Conservation (phyloP, 1,140 invertebrate species). For the Ips typographus region DNA sequence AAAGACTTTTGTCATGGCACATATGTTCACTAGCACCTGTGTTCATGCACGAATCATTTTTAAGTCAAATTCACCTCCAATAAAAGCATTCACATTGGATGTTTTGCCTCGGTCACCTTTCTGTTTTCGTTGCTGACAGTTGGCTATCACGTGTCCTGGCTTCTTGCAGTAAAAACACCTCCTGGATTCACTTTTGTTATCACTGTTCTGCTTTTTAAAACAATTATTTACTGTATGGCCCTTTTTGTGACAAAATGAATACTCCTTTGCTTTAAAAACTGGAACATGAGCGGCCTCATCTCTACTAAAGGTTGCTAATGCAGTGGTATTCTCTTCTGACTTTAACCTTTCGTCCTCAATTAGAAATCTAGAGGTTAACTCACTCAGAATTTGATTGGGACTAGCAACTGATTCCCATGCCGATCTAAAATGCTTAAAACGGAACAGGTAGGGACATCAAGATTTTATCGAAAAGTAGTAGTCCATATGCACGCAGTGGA, state of each 20-base stretch:
- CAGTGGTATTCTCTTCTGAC: no score
- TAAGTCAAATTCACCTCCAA: background rate
- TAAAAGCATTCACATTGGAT: background rate
- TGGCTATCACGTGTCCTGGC: background rate
- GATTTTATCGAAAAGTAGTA: no score
- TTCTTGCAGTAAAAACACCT: constrained; percentile 11
- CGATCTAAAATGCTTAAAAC: no score
- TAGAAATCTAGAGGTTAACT: no score
- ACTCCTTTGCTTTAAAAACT: no score
- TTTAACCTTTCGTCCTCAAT: no score
- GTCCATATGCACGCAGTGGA: no score
- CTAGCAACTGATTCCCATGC: no score
- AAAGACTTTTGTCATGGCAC: background rate
- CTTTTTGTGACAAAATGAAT: background rate
- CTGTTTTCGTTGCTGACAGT: background rate
- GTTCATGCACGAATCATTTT: no score
- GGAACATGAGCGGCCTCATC: background rate
- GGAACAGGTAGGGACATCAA: no score
- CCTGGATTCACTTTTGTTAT: background rate
- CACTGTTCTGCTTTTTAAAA: constrained; percentile 3
- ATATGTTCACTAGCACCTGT: background rate
- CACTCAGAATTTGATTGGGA: no score
- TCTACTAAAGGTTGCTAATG: no score
- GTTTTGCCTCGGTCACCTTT: background rate
- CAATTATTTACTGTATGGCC: constrained; percentile 2